Evolutionary conservation across 2,113 vertebrate species (phyloP), one percentile per base, ranked within the genome.

Genomic region (Heterochromis multidens): DNA sequence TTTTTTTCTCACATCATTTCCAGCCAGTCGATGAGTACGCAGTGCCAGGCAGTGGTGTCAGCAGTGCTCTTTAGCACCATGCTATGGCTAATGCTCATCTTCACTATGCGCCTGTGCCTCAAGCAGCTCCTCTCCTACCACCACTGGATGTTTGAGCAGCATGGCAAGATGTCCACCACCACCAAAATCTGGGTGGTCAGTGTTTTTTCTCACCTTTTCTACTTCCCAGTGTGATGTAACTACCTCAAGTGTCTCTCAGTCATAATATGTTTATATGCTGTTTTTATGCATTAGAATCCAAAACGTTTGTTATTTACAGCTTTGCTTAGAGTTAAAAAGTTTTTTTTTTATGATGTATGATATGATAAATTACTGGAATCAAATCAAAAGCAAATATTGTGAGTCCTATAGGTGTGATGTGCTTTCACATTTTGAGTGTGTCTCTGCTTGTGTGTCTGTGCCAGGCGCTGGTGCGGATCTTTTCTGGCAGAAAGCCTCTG

Each of bases 181-280:
- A 98, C 97, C 37, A 97, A 97, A 95, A 93, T 97, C 94, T 98
- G 97, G 97, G 95, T 98, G 97, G 97, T 98, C 90, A 88, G 97
- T 93, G 49, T 25, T 65, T 49, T 57, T 61, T 35, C 14, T 52
- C 6, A 57, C 6, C 2, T 54, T 74, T 80, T 90, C 1, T 2
- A 8, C 13, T 35, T 27, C 21, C 10, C 16, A 40, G 5, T 46
- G 27, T 86, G 7, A 67, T n/a, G 14, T 33, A 61, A 57, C 11
- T 21, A 1, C 12, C 16, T 86, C 67, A 8, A 43, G 17, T 74
- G 43, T 74, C 0, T 16, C 25, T 31, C 17, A 52, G 13, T 52
- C 17, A 74, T 52, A 52, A 27, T 17, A 31, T 21, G 6, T 31
- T 52, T 0, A 21, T 52, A 74, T 74, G 46, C 49, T 52, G 49